A percentile compares a stretch with the other conserved stretches of the same genome.
phyloP scores from a whole-genome alignment of 2,888 invertebrate genomes.

The Gasteruption jaculator region DNA sequence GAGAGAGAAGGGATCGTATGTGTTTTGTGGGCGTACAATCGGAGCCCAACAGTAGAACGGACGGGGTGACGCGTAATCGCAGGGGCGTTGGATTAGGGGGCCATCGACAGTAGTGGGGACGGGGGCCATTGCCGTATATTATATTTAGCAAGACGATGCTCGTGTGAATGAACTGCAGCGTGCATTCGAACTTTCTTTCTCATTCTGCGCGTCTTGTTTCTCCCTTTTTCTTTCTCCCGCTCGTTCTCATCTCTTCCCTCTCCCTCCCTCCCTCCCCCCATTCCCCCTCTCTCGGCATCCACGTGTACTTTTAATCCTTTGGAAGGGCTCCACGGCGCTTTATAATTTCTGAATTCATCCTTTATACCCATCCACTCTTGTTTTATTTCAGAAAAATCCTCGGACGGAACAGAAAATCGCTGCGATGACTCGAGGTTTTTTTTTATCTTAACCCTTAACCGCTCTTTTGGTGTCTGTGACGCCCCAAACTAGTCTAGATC shows the following conservation, averaged over 20 bases:
- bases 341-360: too few relatives aligned
- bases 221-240: background rate
- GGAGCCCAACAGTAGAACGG: slow-evolving; percentile 17
- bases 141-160: slow-evolving; percentile 43
- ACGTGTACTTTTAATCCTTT: too few relatives aligned
- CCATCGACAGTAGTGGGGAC: slow-evolving; percentile 28
- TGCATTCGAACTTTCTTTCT: slow-evolving; percentile 16
- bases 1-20: background rate
- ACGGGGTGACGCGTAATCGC: slow-evolving; percentile 35
- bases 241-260: too few relatives aligned
- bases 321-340: too few relatives aligned
- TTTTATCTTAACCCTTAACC: too few relatives aligned
- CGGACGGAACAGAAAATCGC: too few relatives aligned
- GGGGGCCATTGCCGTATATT: slow-evolving; percentile 44
- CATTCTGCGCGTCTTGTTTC: slow-evolving; percentile 13
- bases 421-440: too few relatives aligned
- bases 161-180: slow-evolving; percentile 48
- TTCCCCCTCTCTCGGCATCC: too few relatives aligned
- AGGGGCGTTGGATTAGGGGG: slow-evolving; percentile 45
- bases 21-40: slow-evolving; percentile 10
- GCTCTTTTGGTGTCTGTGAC: too few relatives aligned
- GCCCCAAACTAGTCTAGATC: too few relatives aligned
- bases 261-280: slow-evolving; percentile 1
- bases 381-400: too few relatives aligned
- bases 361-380: too few relatives aligned